Evolutionary conservation across 2,797 vertebrate species (phyloP), one percentile per base, ranked within the genome.

Genomic region (Sparus aurata): DNA sequence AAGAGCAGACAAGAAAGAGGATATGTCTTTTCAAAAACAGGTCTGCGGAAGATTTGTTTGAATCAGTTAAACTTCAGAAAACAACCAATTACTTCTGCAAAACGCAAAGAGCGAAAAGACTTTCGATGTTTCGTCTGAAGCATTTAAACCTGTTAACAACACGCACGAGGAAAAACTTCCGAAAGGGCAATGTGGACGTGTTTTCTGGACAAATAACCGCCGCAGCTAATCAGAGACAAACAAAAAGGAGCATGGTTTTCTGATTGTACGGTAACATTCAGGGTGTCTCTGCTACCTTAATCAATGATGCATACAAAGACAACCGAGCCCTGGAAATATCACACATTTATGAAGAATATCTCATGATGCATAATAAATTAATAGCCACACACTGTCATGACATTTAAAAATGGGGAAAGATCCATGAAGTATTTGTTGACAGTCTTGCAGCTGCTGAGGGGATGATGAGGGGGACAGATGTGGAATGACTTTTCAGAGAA

Each of bases 291-390:
- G 12, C 53, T 34, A 41, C 47, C 23, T 67, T 55, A 52, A 80
- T 88, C 18, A 90, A 66, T 74, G 66, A 82, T 79, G 84, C 57
- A 85, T 64, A 62, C 64, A 73, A 75, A 83, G 13, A 84, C 47
- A 85, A 77, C 76, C 72, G 80, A 84, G 73, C 20, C 38, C 72
- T 63, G 71, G 43, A 85, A 77, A 79, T 79, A 75, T 70, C 61
- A 25, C 50, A 62, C 49, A 75, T 82, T 72, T 69, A 72, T 77
- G 54, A 75, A 84, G 67, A 80, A 82, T 78, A 77, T 41, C 75
- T 52, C 34, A 66, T 13, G 12, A 49, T 27, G 59, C 70, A 75
- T 81, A 7, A 84, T 41, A 70, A 73, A 86, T 73, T 72, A 20
- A 61, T 64, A 59, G 49, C 55, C 46, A 71, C 43, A 77, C 23